A percentile compares a stretch with the other conserved stretches of the same genome.
phyloP scores from a whole-genome alignment of 2,888 invertebrate species.

The Ophion slaviceki region DNA sequence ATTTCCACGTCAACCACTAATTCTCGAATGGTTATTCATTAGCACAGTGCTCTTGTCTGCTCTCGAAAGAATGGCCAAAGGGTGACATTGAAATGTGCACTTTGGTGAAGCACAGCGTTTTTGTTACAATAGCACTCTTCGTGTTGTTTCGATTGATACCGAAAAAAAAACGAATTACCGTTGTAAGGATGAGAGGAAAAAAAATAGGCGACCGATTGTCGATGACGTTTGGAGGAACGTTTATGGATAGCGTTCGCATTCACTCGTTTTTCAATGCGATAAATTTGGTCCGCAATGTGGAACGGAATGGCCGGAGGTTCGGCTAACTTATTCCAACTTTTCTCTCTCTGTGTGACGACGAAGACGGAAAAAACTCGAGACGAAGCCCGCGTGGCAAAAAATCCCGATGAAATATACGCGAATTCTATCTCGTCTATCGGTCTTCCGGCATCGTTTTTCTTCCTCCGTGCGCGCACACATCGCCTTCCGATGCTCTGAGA shows the following conservation, averaged over 20 bases:
- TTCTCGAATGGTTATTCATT: background rate
- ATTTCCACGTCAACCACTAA: background rate
- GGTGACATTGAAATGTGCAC: background rate
- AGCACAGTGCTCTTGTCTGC: background rate
- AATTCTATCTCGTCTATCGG: conserved; percentile 44
- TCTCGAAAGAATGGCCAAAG: background rate
- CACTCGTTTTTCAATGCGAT: conserved; percentile 52
- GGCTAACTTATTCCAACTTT: conserved; percentile 40
- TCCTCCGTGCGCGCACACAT: background rate
- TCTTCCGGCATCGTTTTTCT: background rate
- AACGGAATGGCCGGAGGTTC: conserved; percentile 36
- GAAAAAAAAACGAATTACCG: background rate
- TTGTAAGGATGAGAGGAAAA: background rate
- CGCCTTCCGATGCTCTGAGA: background rate
- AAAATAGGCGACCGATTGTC: conserved; percentile 25
- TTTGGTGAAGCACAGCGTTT: background rate
- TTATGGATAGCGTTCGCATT: conserved; percentile 13
- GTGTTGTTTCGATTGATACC: too few relatives aligned
- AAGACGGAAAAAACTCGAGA: conserved; percentile 34
- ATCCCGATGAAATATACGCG: conserved; percentile 46
- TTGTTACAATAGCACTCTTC: too few relatives aligned
- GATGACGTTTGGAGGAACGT: conserved; percentile 3
- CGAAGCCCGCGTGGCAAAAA: conserved; percentile 33
- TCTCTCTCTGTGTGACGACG: conserved; percentile 13
- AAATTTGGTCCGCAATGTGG: conserved; percentile 41